Evolutionary conservation across 2,888 invertebrate species (phyloP).

Genomic region (Synergus umbraculus): DNA sequence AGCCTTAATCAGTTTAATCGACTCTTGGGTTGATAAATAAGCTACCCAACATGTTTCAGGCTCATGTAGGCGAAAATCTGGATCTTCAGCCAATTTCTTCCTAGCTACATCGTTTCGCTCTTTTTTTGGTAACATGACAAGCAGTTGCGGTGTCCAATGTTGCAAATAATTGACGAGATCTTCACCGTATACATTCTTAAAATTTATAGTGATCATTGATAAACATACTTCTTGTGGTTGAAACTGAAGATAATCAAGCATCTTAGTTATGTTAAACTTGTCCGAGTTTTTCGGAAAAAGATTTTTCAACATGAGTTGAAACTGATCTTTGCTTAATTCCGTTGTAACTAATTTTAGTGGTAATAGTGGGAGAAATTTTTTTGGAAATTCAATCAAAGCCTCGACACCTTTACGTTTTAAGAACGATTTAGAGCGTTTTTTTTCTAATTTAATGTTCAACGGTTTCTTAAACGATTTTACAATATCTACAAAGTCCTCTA

Average conservation of each 20-base stretch:
- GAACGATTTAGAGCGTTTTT: slow-evolving; percentile 58
- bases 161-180: slow-evolving; percentile 55
- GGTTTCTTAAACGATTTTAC: not conserved
- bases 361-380: slow-evolving; percentile 56
- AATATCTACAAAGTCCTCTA: slow-evolving; percentile 60
- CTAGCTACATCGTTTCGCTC: slow-evolving; percentile 62
- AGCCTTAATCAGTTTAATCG: slow-evolving; percentile 60
- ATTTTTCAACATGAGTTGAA: slow-evolving; percentile 60
- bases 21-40: slow-evolving; percentile 62
- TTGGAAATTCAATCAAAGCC: slow-evolving; percentile 59
- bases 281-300: slow-evolving; percentile 54
- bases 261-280: slow-evolving; percentile 37
- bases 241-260: slow-evolving; percentile 57
- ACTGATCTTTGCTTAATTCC: slow-evolving; percentile 54
- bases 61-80: not conserved
- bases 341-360: slow-evolving; percentile 58
- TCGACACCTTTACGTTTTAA: slow-evolving; percentile 60
- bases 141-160: slow-evolving; percentile 50
- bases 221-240: slow-evolving; percentile 60
- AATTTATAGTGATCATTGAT: slow-evolving; percentile 57
- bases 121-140: slow-evolving; percentile 60
- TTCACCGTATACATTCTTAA: slow-evolving; percentile 57
- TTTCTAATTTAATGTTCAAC: slow-evolving; percentile 57
- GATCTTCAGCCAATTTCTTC: slow-evolving; percentile 56
- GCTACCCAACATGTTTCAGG: slow-evolving; percentile 60